Percentiles rank a stretch among this genome's conserved stretches.
phyloP scores from a whole-genome alignment of 2,888 invertebrate genomes.

The Neoscelio sp. region DNA sequence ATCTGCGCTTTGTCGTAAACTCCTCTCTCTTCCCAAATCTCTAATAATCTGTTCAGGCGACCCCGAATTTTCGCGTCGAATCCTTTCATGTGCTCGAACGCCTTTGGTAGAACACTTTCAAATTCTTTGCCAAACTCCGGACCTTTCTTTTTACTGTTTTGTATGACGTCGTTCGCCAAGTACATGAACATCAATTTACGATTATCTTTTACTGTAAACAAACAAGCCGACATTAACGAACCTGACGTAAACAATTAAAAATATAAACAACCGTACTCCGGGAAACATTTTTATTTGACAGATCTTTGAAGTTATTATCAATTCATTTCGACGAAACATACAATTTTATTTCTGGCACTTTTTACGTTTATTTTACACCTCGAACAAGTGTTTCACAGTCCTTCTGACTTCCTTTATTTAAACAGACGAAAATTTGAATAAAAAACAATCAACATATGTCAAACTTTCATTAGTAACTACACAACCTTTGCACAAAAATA shows the following conservation, averaged over 20 bases:
- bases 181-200: conserved; percentile 98
- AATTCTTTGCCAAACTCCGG: conserved; percentile 97
- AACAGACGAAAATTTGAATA: background rate
- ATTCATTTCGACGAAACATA: no score
- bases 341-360: no score
- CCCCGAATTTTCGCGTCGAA: conserved; percentile 92
- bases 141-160: conserved; percentile 98
- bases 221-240: conserved; percentile 10
- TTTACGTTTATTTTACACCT: no score
- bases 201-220: conserved; percentile 89
- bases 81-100: conserved; percentile 92
- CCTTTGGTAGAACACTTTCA: conserved; percentile 90
- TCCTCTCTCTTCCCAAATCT: conserved; percentile 96
- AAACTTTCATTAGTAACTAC: no score
- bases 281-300: no score
- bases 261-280: no score
- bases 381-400: no score
- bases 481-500: no score
- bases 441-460: no score
- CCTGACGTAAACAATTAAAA: no score
- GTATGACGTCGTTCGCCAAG: conserved; percentile 99
- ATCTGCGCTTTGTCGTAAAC: conserved; percentile 94
- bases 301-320: no score
- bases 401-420: background rate
- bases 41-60: conserved; percentile 91